Percentiles rank a stretch among this genome's conserved stretches.
Conservation (phyloP, 2,888 invertebrate genomes). For the Hypsopygia costalis region DNA sequence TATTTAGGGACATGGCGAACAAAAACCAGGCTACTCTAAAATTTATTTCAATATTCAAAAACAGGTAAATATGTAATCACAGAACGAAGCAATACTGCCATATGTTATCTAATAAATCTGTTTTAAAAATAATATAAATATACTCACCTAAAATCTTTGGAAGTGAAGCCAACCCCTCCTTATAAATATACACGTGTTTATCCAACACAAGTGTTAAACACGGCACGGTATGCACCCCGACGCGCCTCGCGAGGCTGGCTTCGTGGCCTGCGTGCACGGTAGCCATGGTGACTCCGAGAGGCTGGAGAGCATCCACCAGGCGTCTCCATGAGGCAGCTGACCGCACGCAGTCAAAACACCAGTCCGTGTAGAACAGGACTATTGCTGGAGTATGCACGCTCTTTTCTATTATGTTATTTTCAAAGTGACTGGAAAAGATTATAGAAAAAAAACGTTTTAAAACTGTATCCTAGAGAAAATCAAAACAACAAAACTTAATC, state of each 20-base stretch:
- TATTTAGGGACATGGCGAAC: too few species aligned
- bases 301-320: slow-evolving; percentile 92
- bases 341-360: slow-evolving; percentile 95
- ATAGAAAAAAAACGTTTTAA: too few species aligned
- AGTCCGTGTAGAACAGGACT: slow-evolving; percentile 95
- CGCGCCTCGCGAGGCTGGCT: slow-evolving; percentile 85
- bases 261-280: slow-evolving; percentile 92
- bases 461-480: too few species aligned
- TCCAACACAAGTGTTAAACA: slow-evolving; percentile 90
- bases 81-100: too few species aligned
- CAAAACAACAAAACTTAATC: too few species aligned
- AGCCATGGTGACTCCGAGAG: slow-evolving; percentile 89
- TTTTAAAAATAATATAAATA: too few species aligned
- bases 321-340: slow-evolving; percentile 93
- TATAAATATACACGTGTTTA: slow-evolving; percentile 91
- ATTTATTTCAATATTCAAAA: too few species aligned
- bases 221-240: slow-evolving; percentile 91
- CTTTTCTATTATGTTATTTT: slow-evolving; percentile 91
- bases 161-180: slow-evolving; percentile 88
- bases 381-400: slow-evolving; percentile 91
- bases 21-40: too few species aligned
- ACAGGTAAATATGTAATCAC: too few species aligned
- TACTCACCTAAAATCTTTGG: slow-evolving; percentile 88
- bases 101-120: too few species aligned
- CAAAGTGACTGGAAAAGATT: slow-evolving; percentile 86